Evolutionary conservation across 37 sponge, comb jelly and placozoan genomes (phyloP).

Genomic region (Diacarnus erythraeanus): DNA sequence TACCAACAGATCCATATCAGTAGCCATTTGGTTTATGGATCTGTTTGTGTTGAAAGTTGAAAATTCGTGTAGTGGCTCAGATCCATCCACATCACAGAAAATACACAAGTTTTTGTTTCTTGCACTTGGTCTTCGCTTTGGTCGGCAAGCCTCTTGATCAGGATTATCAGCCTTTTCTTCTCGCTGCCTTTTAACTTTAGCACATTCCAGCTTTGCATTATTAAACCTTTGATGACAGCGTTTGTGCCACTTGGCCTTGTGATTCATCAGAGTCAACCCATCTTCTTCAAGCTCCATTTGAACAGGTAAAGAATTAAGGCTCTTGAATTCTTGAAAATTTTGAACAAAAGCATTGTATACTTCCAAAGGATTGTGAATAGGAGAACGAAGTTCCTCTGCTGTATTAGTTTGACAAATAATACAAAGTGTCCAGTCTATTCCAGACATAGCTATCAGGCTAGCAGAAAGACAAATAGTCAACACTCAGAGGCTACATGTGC

Average conservation of each 20-base stretch:
- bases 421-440: constrained; percentile 2
- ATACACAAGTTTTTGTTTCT: background rate
- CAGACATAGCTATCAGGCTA: constrained; percentile 4
- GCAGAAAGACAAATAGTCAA: too few species aligned
- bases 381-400: constrained; percentile 1
- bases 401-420: background rate
- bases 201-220: background rate
- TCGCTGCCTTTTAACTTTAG: background rate
- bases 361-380: background rate
- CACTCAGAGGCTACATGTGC: too few species aligned
- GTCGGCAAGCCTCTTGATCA: background rate
- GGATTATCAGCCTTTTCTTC: background rate
- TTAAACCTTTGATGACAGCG: background rate
- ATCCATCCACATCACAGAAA: background rate
- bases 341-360: background rate
- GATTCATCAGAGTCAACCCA: background rate
- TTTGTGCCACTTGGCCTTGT: background rate
- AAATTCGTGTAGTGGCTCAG: background rate
- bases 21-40: background rate
- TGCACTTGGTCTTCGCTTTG: background rate
- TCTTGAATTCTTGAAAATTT: background rate
- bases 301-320: background rate
- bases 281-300: background rate
- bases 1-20: background rate
- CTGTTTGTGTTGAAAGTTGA: background rate